A percentile compares a stretch with the other conserved stretches of the same genome.
Evolutionary conservation across 2,797 vertebrate genomes (phyloP).

Genomic region (Cuniculus paca): DNA sequence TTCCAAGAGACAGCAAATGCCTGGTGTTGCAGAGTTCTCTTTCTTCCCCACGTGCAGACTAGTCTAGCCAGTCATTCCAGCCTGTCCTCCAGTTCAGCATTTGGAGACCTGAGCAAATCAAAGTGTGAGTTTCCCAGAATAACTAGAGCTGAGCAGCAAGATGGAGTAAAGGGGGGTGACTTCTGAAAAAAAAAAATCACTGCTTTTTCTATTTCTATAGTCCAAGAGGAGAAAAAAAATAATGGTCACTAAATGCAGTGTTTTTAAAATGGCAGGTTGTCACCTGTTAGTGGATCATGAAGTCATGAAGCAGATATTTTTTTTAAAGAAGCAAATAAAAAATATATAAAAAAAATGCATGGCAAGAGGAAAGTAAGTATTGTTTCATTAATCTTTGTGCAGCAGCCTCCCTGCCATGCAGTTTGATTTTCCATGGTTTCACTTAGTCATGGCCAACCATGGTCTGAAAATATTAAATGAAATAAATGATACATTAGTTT

Average conservation of each 20-base stretch:
- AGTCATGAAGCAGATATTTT: not conserved
- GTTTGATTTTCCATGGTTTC: not conserved
- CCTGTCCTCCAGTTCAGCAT: not conserved
- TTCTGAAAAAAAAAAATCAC: not conserved
- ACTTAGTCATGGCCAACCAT: not conserved
- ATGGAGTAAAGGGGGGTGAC: not conserved
- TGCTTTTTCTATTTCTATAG: not conserved
- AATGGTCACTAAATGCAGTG: not conserved
- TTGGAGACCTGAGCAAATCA: not conserved
- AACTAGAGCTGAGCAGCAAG: not conserved
- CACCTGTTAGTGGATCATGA: not conserved
- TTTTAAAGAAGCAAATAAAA: not conserved
- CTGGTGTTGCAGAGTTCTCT: too few relatives aligned
- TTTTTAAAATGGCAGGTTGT: not conserved
- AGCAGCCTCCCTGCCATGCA: not conserved
- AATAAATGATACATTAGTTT: not conserved
- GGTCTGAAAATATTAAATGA: not conserved
- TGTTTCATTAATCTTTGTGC: not conserved
- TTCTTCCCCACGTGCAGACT: not conserved
- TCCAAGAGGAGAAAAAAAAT: conserved; percentile 10
- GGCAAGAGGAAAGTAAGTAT: not conserved
- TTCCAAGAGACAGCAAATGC: not conserved
- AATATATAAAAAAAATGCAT: not conserved
- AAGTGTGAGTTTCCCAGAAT: not conserved
- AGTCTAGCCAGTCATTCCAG: not conserved